phyloP scores from a whole-genome alignment of 1,140 invertebrate genomes.

The Drosophila nigrodunni region DNA sequence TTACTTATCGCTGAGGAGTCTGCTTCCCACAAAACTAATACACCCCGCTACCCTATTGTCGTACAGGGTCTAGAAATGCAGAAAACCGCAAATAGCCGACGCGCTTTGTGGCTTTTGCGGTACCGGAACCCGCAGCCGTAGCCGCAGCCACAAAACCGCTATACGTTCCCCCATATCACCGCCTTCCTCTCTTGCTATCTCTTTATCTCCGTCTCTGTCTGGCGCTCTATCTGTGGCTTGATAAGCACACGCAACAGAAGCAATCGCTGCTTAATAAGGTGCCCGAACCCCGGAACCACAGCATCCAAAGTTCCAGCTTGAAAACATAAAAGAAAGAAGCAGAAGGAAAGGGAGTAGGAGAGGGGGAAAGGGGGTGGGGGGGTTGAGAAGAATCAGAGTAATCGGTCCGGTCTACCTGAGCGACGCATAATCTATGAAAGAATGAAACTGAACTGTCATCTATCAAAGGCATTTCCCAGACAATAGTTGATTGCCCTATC shows the following conservation, averaged over 20 bases:
- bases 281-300: background rate
- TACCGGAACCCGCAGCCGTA: conserved; percentile 15
- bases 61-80: conserved; percentile 46
- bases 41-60: too few species aligned
- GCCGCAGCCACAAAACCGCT: background rate
- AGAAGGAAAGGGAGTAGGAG: background rate
- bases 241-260: conserved; percentile 25
- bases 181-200: background rate
- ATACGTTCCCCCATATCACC: background rate
- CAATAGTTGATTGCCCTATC: conserved; percentile 36
- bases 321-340: background rate
- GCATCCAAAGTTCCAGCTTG: background rate
- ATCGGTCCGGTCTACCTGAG: conserved; percentile 35
- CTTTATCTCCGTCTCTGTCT: background rate
- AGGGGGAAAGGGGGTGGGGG: conserved; percentile 1
- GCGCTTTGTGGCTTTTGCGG: conserved; percentile 69
- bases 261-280: conserved; percentile 18
- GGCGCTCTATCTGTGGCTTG: conserved; percentile 7
- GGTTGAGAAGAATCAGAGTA: conserved; percentile 25
- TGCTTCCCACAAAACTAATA: too few species aligned
- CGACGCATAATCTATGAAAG: background rate
- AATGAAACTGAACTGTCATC: conserved; percentile 60
- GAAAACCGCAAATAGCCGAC: conserved; percentile 73
- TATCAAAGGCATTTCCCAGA: conserved; percentile 14
- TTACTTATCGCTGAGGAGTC: too few species aligned